Percentiles rank a stretch among this genome's conserved stretches.
phyloP scores from a whole-genome alignment of 2,113 vertebrate genomes.

The Acinonyx jubatus region DNA sequence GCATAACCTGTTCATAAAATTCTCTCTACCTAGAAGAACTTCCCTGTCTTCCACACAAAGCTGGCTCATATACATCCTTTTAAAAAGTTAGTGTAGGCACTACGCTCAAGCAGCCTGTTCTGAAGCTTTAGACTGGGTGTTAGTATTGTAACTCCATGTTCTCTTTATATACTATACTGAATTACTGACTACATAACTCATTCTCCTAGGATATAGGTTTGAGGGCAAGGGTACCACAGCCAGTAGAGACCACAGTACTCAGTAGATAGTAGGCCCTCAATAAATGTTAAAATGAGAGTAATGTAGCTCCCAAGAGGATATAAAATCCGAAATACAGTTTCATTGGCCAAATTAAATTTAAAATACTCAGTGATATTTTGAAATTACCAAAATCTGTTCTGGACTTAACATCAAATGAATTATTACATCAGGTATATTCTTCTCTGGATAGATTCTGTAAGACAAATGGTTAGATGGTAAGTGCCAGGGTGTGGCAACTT shows the following conservation, averaged over 20 bases:
- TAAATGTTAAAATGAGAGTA: not conserved
- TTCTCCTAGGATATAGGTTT: not conserved
- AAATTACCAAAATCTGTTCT: not conserved
- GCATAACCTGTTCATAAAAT: not conserved
- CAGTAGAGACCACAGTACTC: not conserved
- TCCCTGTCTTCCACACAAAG: not conserved
- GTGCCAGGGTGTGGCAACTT: not conserved
- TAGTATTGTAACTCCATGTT: not conserved
- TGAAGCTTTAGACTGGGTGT: not conserved
- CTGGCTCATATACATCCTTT: not conserved
- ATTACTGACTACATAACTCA: not conserved
- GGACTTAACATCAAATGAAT: not conserved
- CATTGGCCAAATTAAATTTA: not conserved
- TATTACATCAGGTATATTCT: not conserved
- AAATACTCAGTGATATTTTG: conserved; percentile 9
- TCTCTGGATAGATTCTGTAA: not conserved
- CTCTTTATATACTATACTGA: not conserved
- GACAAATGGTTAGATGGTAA: not conserved
- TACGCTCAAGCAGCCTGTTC: not conserved
- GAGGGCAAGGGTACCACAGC: not conserved
- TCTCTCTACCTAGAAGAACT: not conserved
- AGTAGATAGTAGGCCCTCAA: not conserved
- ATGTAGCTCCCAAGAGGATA: not conserved
- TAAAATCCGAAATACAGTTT: not conserved
- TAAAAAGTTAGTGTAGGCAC: not conserved